Evolutionary conservation across 2,113 vertebrate genomes (phyloP).

Genomic region (Pogona vitticeps): DNA sequence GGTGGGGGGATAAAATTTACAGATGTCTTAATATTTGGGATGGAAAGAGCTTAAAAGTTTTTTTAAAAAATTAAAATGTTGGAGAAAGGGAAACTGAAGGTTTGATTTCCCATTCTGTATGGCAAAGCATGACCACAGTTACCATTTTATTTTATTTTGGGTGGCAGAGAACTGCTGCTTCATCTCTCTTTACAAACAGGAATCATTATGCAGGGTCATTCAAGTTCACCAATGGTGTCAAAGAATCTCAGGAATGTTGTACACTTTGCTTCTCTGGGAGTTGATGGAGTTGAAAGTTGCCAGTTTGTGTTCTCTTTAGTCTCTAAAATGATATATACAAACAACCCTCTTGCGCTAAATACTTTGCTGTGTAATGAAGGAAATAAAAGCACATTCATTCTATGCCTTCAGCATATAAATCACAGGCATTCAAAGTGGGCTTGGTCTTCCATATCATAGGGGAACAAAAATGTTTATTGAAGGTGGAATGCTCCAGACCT

Average conservation of each 20-base stretch:
- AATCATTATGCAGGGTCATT: constrained; percentile 20
- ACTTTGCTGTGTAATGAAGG: constrained; percentile 50
- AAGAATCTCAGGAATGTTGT: constrained; percentile 33
- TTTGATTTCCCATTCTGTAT: not conserved
- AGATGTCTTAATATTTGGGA: not conserved
- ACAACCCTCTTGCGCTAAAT: constrained; percentile 46
- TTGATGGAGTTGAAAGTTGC: constrained; percentile 30
- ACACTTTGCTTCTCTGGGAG: not conserved
- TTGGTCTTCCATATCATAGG: constrained; percentile 52
- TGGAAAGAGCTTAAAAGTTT: not conserved
- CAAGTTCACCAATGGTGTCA: constrained; percentile 39
- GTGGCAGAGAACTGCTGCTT: not conserved
- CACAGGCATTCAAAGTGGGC: constrained; percentile 53
- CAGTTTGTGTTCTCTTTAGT: constrained; percentile 23
- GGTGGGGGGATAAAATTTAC: not conserved
- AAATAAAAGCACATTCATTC: constrained; percentile 34
- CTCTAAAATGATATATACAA: constrained; percentile 30
- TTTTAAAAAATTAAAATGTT: not conserved
- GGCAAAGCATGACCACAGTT: not conserved
- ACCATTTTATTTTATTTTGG: not conserved
- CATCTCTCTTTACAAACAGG: not conserved
- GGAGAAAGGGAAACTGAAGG: not conserved
- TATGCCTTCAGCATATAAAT: constrained; percentile 58
- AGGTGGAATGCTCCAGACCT: constrained; percentile 61
- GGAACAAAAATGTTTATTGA: constrained; percentile 60